Percentiles rank a stretch among this genome's conserved stretches.
These are phyloP conservation scores for Rhinogobio ventralis DNA, from an alignment of 2,797 vertebrate species.

Conservation along the genomic window DNA sequence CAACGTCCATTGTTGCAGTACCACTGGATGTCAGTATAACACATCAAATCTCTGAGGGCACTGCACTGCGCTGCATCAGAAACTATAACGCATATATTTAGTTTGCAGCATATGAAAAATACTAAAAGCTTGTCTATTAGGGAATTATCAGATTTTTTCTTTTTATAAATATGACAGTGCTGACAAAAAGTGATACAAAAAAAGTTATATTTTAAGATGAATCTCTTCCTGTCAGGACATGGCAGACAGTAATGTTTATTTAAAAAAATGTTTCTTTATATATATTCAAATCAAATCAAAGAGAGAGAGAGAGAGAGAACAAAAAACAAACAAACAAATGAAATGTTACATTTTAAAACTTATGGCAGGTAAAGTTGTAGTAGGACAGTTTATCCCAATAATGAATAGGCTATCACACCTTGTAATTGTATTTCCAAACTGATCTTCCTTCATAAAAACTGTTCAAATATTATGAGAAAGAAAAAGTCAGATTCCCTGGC, in stretches of 20 bases:
- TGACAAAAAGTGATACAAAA: neutral
- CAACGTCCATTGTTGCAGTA: neutral
- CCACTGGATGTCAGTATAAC: conserved; percentile 62
- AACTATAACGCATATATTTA: too few relatives aligned
- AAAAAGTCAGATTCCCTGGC: neutral
- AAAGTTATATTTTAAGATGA: neutral
- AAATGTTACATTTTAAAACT: too few relatives aligned
- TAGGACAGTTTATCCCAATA: neutral
- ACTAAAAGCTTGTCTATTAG: neutral
- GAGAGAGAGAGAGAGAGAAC: too few relatives aligned
- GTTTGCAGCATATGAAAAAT: too few relatives aligned
- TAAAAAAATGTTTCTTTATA: neutral
- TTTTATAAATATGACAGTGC: neutral
- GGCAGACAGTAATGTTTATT: neutral
- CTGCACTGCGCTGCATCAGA: neutral
- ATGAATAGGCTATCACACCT: neutral
- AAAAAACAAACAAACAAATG: too few relatives aligned
- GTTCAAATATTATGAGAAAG: neutral
- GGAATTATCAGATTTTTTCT: neutral
- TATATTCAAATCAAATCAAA: too few relatives aligned
- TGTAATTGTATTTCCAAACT: neutral
- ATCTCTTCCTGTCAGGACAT: neutral
- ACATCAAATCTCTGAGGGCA: conserved; percentile 17
- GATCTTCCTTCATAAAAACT: conserved; percentile 5
- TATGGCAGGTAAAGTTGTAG: neutral